Percentiles rank a stretch among this genome's conserved stretches.
These are phyloP conservation scores for Sinocyclocheilus anophthalmus DNA, from an alignment of 2,113 vertebrate genomes.

Conservation along the genomic window DNA sequence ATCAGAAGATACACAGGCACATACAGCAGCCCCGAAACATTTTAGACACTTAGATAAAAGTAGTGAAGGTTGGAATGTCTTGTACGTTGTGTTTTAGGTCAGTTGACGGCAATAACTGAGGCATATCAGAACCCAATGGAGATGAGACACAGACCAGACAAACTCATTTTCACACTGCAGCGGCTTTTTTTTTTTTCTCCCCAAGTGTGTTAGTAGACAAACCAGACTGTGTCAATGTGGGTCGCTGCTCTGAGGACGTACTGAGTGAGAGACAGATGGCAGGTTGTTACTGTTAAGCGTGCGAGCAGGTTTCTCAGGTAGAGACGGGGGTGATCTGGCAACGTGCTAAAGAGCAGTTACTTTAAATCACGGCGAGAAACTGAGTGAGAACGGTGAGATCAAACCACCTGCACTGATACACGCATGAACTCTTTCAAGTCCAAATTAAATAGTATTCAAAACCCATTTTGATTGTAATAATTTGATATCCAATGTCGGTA, in stretches of 20 bases:
- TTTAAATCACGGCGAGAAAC: background rate
- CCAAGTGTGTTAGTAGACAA: background rate
- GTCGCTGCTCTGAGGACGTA: background rate
- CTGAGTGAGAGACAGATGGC: constrained; percentile 10
- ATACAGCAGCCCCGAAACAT: background rate
- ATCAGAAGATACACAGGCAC: background rate
- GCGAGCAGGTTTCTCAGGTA: background rate
- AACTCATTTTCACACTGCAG: constrained; percentile 3
- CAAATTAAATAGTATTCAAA: background rate
- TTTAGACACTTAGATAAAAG: background rate
- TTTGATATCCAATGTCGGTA: too few species aligned
- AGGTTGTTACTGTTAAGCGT: background rate
- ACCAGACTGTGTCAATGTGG: background rate
- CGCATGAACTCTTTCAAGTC: background rate
- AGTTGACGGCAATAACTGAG: background rate
- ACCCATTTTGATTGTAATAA: background rate
- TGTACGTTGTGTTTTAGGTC: background rate
- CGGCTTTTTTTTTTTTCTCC: constrained; percentile 2
- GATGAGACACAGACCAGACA: background rate
- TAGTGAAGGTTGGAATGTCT: background rate
- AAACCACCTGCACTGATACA: background rate
- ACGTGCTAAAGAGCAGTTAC: constrained; percentile 3
- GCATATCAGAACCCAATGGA: background rate
- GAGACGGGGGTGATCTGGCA: background rate
- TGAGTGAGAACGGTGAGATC: background rate